These are phyloP conservation scores for Egretta garzetta DNA, from an alignment of 2,113 vertebrate species.

Conservation along the genomic window DNA sequence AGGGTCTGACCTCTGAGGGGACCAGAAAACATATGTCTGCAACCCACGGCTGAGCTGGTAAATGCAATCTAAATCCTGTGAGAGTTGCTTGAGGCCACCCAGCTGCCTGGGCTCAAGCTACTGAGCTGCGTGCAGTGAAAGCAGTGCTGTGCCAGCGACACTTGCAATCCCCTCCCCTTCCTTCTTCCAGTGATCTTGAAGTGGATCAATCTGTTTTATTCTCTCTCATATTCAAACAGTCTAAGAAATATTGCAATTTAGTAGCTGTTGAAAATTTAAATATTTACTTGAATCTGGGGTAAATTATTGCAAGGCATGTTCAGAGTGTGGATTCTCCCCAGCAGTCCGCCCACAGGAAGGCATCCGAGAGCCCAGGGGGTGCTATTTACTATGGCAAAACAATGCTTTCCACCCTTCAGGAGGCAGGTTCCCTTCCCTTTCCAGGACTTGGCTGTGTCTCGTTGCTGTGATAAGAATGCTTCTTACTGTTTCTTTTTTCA, in stretches of 20 bases:
- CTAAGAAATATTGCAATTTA: not conserved
- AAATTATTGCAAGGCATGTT: not conserved
- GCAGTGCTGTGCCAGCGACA: not conserved
- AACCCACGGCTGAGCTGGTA: rapidly evolving
- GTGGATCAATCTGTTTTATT: not conserved
- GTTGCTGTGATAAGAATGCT: not conserved
- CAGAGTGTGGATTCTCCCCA: not conserved
- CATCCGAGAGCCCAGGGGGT: not conserved
- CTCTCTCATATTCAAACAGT: not conserved
- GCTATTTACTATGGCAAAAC: not conserved
- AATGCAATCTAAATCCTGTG: not conserved
- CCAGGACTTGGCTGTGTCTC: not conserved
- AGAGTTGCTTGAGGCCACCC: not conserved
- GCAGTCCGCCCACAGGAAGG: not conserved
- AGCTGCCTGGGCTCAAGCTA: not conserved
- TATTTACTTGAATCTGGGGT: not conserved
- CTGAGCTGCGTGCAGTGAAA: not conserved
- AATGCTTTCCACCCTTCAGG: not conserved
- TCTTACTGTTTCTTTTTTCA: slow-evolving; percentile 2
- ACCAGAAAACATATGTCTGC: not conserved
- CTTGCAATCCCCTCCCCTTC: not conserved
- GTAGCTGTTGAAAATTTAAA: not conserved
- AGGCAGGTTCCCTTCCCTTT: not conserved
- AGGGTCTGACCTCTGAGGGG: not conserved
- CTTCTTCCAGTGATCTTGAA: not conserved